These are phyloP conservation scores for Pseudococcus jackbeardsleyi DNA, from an alignment of 2,888 invertebrate species.

Conservation along the genomic window DNA sequence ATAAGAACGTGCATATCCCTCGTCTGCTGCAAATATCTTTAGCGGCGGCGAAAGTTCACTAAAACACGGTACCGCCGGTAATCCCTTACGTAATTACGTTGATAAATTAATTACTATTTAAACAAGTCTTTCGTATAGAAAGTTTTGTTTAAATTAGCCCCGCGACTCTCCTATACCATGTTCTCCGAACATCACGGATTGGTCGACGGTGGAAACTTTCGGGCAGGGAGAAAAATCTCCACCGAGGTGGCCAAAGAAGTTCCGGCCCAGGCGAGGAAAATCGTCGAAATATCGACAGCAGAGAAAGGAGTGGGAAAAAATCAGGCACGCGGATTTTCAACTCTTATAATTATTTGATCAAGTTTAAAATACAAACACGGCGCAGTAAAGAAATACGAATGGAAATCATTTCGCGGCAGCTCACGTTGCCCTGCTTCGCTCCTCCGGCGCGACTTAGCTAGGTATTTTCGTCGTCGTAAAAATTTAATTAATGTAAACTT, in stretches of 20 bases:
- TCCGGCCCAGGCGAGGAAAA: not conserved
- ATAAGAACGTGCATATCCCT: not conserved
- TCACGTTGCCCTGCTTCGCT: not conserved
- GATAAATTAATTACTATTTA: slow-evolving; percentile 43
- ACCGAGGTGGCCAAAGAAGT: no score
- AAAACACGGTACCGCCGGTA: not conserved
- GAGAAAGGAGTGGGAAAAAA: no score
- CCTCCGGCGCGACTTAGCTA: no score
- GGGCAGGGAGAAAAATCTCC: no score
- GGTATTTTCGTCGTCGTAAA: slow-evolving; percentile 8
- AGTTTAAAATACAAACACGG: not conserved
- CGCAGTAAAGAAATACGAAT: not conserved
- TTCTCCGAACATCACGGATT: not conserved
- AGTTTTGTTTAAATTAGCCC: slow-evolving; percentile 26
- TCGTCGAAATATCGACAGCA: no score
- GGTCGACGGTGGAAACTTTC: no score
- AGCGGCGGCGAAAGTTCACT: not conserved
- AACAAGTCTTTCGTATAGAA: slow-evolving; percentile 11
- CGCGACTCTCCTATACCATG: not conserved
- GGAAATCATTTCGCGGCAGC: not conserved
- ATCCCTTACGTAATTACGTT: slow-evolving; percentile 35
- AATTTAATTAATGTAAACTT: slow-evolving; percentile 34
- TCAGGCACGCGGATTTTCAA: not conserved
- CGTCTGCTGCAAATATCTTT: not conserved
- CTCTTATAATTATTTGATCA: slow-evolving; percentile 11